Evolutionary conservation across 1,140 invertebrate genomes (phyloP).

Genomic region (Formica exsecta): DNA sequence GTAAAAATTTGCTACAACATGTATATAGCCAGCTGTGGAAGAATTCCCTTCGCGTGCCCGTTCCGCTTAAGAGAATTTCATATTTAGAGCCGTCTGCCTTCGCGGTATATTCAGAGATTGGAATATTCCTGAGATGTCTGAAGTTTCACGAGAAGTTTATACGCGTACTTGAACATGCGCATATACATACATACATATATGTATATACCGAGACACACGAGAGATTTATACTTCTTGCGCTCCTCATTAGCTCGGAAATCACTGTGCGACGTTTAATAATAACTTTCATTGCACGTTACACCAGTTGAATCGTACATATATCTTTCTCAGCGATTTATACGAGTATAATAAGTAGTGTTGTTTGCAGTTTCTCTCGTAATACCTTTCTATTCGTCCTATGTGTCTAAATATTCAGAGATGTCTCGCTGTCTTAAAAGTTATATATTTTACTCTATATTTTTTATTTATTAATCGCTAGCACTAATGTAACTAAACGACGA

Average conservation of each 20-base stretch:
- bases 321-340: not conserved
- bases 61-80: constrained; percentile 66
- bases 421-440: not conserved
- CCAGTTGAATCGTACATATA: not conserved
- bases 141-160: constrained; percentile 60
- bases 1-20: constrained; percentile 36
- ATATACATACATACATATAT: constrained; percentile 59
- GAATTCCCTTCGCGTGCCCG: constrained; percentile 60
- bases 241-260: constrained; percentile 47
- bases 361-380: not conserved
- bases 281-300: constrained; percentile 27
- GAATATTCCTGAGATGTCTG: constrained; percentile 67
- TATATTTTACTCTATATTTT: not conserved
- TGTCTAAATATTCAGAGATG: not conserved
- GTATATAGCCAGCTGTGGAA: not conserved
- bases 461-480: not conserved
- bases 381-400: not conserved
- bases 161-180: constrained; percentile 38
- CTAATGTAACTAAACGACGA: not conserved
- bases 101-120: constrained; percentile 67
- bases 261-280: constrained; percentile 43
- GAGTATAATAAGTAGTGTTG: not conserved
- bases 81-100: constrained; percentile 67
- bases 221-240: constrained; percentile 56
- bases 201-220: constrained; percentile 42